Conservation (phyloP, 2,113 vertebrate genomes). For the Empidonax alnorum region DNA sequence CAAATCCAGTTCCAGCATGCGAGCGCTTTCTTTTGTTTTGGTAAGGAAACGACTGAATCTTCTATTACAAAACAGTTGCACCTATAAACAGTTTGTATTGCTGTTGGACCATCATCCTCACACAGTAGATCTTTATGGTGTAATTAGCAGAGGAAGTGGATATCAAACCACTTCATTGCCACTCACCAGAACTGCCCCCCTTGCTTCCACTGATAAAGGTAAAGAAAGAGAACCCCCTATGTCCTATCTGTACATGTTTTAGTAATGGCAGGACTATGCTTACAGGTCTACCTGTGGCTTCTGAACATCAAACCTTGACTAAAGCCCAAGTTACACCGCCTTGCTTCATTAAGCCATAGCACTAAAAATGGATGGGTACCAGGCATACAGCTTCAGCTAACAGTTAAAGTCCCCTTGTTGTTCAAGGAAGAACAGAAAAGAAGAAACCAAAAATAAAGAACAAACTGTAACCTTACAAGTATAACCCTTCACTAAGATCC, state of each 20-base stretch:
- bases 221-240: neutral
- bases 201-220: neutral
- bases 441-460: neutral
- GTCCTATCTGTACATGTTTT: neutral
- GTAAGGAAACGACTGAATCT: neutral
- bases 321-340: neutral
- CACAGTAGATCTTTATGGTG: neutral
- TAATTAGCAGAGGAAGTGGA: constrained; percentile 13
- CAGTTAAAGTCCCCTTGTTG: neutral
- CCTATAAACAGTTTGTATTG: neutral
- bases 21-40: neutral
- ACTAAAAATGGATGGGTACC: neutral
- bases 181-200: neutral
- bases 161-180: neutral
- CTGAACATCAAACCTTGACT: neutral
- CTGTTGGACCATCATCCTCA: neutral
- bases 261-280: neutral
- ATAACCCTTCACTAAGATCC: neutral
- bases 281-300: neutral
- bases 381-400: neutral
- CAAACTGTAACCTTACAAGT: neutral
- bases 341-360: neutral
- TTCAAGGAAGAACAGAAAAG: neutral
- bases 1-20: neutral
- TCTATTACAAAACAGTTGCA: neutral